Evolutionary conservation across 2,888 invertebrate species (phyloP).

Genomic region (Litoditis marina): DNA sequence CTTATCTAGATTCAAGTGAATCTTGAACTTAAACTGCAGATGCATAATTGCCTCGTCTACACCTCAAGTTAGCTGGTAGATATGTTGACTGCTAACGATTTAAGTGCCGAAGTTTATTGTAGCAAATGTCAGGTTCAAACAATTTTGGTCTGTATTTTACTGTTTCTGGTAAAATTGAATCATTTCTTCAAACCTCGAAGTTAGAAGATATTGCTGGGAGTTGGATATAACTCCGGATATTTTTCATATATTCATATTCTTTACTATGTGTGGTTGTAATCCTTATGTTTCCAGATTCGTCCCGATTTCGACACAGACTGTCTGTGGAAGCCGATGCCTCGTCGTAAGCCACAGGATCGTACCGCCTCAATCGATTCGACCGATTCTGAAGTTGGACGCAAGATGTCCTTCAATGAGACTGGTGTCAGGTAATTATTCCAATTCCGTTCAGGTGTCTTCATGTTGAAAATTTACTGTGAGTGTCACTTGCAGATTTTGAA

Average conservation of each 20-base stretch:
- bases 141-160: neutral
- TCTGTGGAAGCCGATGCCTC: conserved; percentile 39
- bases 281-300: conserved; percentile 25
- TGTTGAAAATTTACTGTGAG: too few relatives aligned
- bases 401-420: conserved; percentile 17
- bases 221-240: too few relatives aligned
- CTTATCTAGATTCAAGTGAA: too few relatives aligned
- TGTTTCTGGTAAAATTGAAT: neutral
- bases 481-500: too few relatives aligned
- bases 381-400: conserved; percentile 27
- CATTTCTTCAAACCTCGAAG: too few relatives aligned
- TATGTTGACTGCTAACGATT: too few relatives aligned
- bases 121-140: neutral
- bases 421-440: neutral
- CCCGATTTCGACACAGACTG: conserved; percentile 47
- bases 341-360: conserved; percentile 21
- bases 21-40: too few relatives aligned
- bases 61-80: too few relatives aligned
- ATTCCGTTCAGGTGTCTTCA: too few relatives aligned
- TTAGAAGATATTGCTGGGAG: too few relatives aligned
- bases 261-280: neutral
- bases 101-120: too few relatives aligned
- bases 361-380: conserved; percentile 41
- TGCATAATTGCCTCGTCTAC: too few relatives aligned
- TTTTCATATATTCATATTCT: neutral